Conservation (phyloP, 2,797 vertebrate genomes). For the Dermochelys coriacea region DNA sequence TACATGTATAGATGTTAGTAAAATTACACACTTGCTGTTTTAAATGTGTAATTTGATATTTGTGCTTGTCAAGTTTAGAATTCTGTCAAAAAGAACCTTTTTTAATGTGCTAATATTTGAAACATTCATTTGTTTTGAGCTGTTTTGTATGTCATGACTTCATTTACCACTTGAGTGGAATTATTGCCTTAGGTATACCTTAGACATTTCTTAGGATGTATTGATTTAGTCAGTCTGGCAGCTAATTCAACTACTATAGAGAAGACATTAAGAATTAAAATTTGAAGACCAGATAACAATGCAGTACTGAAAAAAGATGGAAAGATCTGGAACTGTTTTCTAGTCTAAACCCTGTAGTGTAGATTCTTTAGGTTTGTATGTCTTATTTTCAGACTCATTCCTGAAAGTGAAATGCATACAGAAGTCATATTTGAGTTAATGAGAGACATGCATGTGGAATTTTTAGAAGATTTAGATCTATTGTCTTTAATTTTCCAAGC, state of each 20-base stretch:
- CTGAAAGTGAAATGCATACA: accelerated
- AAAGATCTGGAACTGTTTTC: neutral
- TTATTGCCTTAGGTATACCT: neutral
- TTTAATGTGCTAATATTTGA: neutral
- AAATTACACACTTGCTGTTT: neutral
- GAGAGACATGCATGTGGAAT: neutral
- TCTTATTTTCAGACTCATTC: neutral
- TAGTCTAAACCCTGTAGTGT: neutral
- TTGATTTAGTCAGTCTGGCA: neutral
- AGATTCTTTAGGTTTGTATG: neutral
- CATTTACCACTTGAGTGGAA: neutral
- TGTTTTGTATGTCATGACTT: neutral
- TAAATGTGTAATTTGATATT: neutral
- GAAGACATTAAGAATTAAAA: neutral
- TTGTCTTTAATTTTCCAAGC: neutral
- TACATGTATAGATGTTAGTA: neutral
- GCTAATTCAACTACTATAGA: neutral
- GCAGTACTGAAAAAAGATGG: neutral
- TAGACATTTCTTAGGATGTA: neutral
- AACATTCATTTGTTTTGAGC: neutral
- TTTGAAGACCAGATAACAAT: neutral
- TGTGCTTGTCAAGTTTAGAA: neutral
- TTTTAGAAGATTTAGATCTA: neutral
- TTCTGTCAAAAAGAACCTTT: neutral
- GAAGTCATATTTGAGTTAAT: neutral